phyloP scores from a whole-genome alignment of 2,113 vertebrate genomes.

The Motacilla tschutschensis region DNA sequence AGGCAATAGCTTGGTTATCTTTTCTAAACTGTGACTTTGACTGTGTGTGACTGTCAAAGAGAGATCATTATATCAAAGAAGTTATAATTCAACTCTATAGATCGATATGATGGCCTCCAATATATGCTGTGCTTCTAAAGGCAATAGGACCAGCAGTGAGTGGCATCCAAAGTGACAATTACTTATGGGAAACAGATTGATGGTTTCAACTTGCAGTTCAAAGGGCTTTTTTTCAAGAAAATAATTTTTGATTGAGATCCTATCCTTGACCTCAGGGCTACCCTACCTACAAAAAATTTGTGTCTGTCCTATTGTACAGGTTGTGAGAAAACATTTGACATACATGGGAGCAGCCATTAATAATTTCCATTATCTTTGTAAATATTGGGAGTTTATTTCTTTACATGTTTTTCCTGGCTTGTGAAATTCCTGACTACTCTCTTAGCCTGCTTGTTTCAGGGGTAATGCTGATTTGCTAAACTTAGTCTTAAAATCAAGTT shows the following conservation, averaged over 20 bases:
- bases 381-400: background rate
- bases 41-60: background rate
- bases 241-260: background rate
- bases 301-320: background rate
- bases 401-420: background rate
- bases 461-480: background rate
- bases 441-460: background rate
- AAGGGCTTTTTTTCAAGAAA: background rate
- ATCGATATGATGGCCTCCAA: slow-evolving; percentile 26
- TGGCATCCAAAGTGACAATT: background rate
- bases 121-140: background rate
- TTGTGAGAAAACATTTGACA: background rate
- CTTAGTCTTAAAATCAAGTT: background rate
- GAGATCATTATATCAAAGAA: slow-evolving; percentile 38
- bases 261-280: background rate
- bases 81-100: slow-evolving; percentile 22
- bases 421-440: background rate
- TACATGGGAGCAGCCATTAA: background rate
- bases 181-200: slow-evolving; percentile 12
- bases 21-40: slow-evolving; percentile 50
- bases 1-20: slow-evolving; percentile 47
- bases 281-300: background rate
- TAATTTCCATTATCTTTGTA: background rate
- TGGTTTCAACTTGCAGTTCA: slow-evolving; percentile 27
- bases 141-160: background rate